These are phyloP conservation scores for Caenorhabditis uteleia DNA, from an alignment of 2,888 invertebrate genomes.

Conservation along the genomic window DNA sequence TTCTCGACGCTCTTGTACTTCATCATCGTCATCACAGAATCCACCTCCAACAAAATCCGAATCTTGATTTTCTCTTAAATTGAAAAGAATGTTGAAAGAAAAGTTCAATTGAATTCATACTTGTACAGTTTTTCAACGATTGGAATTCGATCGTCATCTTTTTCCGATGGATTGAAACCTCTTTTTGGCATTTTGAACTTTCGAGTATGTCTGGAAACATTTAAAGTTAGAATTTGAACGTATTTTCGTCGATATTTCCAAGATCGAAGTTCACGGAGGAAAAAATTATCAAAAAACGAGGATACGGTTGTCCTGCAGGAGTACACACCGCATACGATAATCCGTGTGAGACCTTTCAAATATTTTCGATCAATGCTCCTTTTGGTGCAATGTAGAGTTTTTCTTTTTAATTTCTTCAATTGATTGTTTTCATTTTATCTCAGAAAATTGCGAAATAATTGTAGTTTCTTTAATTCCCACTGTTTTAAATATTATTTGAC, in stretches of 20 bases:
- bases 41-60: conserved; percentile 59
- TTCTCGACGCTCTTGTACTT: conserved; percentile 57
- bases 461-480: too few relatives aligned
- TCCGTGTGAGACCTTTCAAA: conserved; percentile 4
- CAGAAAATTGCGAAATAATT: too few relatives aligned
- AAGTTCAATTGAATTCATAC: conserved; percentile 25
- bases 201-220: not conserved
- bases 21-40: conserved; percentile 63
- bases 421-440: too few relatives aligned
- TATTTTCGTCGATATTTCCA: not conserved
- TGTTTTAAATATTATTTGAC: too few relatives aligned
- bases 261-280: not conserved
- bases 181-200: conserved; percentile 41
- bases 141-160: conserved; percentile 52
- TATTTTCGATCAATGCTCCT: too few relatives aligned
- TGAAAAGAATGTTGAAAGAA: conserved; percentile 4
- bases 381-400: too few relatives aligned
- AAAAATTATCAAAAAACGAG: not conserved
- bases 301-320: conserved; percentile 13
- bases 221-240: not conserved
- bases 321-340: conserved; percentile 10
- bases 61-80: conserved; percentile 58
- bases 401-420: too few relatives aligned
- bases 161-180: conserved; percentile 37
- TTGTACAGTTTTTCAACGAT: conserved; percentile 65